Evolutionary conservation across 2,888 invertebrate species (phyloP).

Genomic region (Lacanobia oleracea): DNA sequence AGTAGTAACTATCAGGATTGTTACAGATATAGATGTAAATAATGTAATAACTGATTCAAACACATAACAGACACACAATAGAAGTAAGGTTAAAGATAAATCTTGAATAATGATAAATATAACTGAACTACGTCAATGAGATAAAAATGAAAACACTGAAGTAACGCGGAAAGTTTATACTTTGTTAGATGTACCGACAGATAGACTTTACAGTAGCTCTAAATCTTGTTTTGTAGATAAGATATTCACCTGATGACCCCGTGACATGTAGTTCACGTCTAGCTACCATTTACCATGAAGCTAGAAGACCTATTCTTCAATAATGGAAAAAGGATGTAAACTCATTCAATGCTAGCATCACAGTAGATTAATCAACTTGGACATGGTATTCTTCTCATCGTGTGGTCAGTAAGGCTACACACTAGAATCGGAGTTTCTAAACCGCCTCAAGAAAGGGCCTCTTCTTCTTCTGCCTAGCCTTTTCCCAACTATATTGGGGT

Average conservation of each 20-base stretch:
- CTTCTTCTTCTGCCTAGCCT: too few species aligned
- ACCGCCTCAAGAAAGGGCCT: too few species aligned
- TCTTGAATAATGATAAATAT: constrained; percentile 17
- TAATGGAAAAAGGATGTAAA: background rate
- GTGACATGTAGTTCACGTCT: background rate
- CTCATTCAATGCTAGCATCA: too few species aligned
- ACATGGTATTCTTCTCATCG: too few species aligned
- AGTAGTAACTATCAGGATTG: background rate
- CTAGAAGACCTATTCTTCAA: background rate
- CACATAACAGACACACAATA: constrained; percentile 6
- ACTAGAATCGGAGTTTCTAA: too few species aligned
- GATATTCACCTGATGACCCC: background rate
- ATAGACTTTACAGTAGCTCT: background rate
- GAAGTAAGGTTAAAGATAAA: constrained; percentile 35
- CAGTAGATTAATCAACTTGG: too few species aligned
- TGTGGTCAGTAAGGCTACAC: too few species aligned
- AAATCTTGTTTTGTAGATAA: background rate
- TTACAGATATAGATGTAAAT: constrained; percentile 16
- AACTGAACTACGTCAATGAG: constrained; percentile 30
- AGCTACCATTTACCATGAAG: background rate
- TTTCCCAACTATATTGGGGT: too few species aligned
- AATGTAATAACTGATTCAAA: constrained; percentile 13
- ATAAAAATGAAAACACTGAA: constrained; percentile 32
- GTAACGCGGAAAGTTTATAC: background rate
- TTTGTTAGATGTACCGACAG: background rate